phyloP scores from a whole-genome alignment of 2,113 vertebrate species.

The Holacanthus passer region DNA sequence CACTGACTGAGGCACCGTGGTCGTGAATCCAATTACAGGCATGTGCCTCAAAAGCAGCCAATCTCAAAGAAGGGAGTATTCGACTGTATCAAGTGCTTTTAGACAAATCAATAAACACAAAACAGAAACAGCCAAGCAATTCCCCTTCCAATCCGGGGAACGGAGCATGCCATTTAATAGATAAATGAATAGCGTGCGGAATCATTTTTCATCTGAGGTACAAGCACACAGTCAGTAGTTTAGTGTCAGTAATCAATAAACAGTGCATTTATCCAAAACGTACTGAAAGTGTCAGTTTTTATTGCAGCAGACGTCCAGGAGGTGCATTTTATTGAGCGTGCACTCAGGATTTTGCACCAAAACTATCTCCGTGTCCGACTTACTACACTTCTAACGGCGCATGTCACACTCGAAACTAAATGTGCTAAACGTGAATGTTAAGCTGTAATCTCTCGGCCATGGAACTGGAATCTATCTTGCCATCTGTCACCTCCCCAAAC shows the following conservation, averaged over 20 bases:
- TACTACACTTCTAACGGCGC: background rate
- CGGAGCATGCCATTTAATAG: constrained; percentile 44
- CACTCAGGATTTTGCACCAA: background rate
- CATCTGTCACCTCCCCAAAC: constrained; percentile 42
- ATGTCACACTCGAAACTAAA: constrained; percentile 9
- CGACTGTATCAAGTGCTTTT: constrained; percentile 23
- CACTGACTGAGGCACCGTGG: background rate
- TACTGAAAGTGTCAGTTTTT: constrained; percentile 39
- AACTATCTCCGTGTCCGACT: constrained; percentile 11
- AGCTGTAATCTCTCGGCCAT: constrained; percentile 14
- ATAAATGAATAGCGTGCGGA: constrained; percentile 47
- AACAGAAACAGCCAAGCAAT: constrained; percentile 55
- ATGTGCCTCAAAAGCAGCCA: constrained; percentile 25
- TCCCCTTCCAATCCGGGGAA: constrained; percentile 28
- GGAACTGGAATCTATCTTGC: constrained; percentile 7
- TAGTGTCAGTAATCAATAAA: constrained; percentile 58
- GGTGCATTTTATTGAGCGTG: constrained; percentile 16
- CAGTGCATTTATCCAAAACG: constrained; percentile 56
- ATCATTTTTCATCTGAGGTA: constrained; percentile 55
- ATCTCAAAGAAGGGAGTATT: constrained; percentile 26
- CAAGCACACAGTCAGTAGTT: constrained; percentile 53
- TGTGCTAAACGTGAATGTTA: constrained; percentile 50
- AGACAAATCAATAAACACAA: constrained; percentile 65
- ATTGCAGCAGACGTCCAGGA: constrained; percentile 35
- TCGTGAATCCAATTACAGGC: constrained; percentile 12